Evolutionary conservation across 2,113 vertebrate genomes (phyloP).

Genomic region (Ibidorhyncha struthersii): DNA sequence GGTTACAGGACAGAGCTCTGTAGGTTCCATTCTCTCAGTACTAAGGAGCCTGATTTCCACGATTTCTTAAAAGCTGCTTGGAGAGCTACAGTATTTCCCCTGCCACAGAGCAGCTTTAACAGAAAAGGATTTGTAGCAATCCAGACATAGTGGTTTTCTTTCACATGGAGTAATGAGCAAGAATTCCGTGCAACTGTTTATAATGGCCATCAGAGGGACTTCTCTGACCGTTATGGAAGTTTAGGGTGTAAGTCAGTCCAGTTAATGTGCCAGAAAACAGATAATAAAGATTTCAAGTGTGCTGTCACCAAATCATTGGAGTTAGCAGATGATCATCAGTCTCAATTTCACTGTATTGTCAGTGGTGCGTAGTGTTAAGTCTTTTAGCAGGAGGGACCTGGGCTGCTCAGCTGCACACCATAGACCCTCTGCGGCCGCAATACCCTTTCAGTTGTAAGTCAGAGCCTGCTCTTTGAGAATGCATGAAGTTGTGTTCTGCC

Average conservation of each 20-base stretch:
- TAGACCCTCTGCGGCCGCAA: neutral
- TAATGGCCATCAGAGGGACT: neutral
- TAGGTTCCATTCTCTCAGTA: neutral
- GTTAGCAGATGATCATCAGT: neutral
- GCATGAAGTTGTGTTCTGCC: neutral
- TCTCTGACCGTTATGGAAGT: neutral
- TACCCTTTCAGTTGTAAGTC: neutral
- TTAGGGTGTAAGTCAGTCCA: neutral
- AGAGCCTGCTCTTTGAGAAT: neutral
- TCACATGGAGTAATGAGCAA: constrained; percentile 6
- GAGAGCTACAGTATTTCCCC: neutral
- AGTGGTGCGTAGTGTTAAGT: neutral
- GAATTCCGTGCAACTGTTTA: constrained; percentile 3
- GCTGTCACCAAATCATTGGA: neutral
- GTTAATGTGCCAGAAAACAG: constrained; percentile 32
- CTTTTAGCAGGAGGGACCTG: neutral
- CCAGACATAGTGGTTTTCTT: neutral
- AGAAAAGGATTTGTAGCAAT: neutral
- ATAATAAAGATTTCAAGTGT: neutral
- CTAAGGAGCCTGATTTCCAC: neutral
- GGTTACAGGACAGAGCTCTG: neutral
- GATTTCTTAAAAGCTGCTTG: neutral
- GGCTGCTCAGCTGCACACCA: neutral
- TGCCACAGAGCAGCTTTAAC: neutral
- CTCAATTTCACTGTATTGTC: neutral